Percentiles rank a stretch among this genome's conserved stretches.
Conservation (phyloP, 2,113 vertebrate species). For the Sorex fumeus region DNA sequence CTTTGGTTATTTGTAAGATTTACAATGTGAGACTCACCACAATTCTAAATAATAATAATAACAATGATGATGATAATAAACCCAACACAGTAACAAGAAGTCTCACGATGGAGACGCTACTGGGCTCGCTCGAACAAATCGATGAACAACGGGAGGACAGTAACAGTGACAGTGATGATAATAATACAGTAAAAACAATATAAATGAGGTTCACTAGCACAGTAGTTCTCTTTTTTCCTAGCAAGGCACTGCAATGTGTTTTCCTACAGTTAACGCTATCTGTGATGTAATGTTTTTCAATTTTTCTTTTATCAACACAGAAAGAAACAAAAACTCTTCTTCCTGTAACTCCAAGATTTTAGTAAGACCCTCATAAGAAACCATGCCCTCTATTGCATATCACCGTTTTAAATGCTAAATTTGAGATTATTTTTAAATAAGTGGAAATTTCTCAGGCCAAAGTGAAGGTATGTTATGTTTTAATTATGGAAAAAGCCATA, state of each 20-base stretch:
- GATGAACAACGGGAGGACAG: too few relatives aligned
- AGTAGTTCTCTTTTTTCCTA: neutral
- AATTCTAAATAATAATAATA: slow-evolving; percentile 14
- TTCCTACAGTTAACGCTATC: neutral
- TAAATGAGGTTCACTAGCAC: neutral
- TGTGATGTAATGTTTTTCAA: neutral
- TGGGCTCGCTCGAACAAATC: too few relatives aligned
- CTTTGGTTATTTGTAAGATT: slow-evolving; percentile 33
- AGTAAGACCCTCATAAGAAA: neutral
- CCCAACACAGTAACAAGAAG: too few relatives aligned
- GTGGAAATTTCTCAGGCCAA: neutral
- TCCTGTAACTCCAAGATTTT: neutral
- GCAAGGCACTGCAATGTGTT: neutral
- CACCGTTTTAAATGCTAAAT: slow-evolving; percentile 36
- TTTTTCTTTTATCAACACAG: slow-evolving; percentile 19
- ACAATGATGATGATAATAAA: neutral
- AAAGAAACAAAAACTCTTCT: neutral
- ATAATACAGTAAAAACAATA: neutral
- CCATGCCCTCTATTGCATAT: neutral
- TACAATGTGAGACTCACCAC: slow-evolving; percentile 20
- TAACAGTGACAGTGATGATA: too few relatives aligned
- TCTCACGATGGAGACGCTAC: too few relatives aligned
- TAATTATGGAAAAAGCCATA: slow-evolving; percentile 47
- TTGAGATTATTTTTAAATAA: slow-evolving; percentile 28
- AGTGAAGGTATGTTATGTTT: slow-evolving; percentile 48